Conservation (phyloP, 1,140 invertebrate genomes). For the Stegodyphus dumicola region DNA sequence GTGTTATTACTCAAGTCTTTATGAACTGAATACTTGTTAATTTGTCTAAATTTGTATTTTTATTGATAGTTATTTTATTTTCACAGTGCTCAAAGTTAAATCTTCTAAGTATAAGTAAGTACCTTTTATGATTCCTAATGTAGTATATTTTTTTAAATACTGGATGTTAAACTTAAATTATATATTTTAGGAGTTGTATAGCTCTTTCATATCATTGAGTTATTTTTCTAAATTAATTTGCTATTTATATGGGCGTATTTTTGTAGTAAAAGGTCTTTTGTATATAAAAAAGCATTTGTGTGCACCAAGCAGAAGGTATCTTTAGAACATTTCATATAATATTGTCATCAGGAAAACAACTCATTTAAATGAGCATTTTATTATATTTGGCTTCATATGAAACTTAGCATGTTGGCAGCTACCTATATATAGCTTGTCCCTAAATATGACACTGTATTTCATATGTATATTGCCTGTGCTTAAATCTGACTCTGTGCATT, state of each 20-base stretch:
- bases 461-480: too few relatives aligned
- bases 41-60: slow-evolving; percentile 1
- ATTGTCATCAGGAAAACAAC: too few relatives aligned
- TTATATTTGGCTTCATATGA: too few relatives aligned
- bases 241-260: neutral
- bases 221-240: neutral
- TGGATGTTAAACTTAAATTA: neutral
- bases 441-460: too few relatives aligned
- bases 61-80: slow-evolving; percentile 49
- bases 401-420: too few relatives aligned
- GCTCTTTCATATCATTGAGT: neutral
- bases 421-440: too few relatives aligned
- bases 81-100: slow-evolving; percentile 79
- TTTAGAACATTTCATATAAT: too few relatives aligned
- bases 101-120: slow-evolving; percentile 54
- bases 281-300: neutral
- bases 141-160: neutral
- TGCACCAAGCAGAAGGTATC: neutral
- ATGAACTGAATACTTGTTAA: neutral
- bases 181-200: neutral
- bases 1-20: neutral
- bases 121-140: neutral
- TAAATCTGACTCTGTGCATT: too few relatives aligned
- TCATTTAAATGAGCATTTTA: too few relatives aligned
- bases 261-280: too few relatives aligned